Conservation (phyloP, 2,113 vertebrate species). For the Macrotis lagotis region DNA sequence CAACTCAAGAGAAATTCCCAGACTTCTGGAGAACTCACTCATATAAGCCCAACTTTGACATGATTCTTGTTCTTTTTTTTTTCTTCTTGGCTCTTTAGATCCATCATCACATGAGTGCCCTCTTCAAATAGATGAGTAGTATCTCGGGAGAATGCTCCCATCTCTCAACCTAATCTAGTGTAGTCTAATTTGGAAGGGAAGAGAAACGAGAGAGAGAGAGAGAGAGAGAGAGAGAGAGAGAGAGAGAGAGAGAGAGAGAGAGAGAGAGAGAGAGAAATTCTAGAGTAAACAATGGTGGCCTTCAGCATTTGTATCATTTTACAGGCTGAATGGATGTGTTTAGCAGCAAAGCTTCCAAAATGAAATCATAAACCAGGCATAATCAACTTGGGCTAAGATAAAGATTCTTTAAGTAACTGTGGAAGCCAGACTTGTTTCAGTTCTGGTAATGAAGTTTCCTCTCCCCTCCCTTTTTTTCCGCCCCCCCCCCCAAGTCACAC, state of each 20-base stretch:
- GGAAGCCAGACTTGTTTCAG: conserved; percentile 1
- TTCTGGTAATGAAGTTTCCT: conserved; percentile 36
- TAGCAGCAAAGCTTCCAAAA: conserved; percentile 76
- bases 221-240: too few species aligned
- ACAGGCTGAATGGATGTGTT: conserved; percentile 72
- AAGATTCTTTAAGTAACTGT: conserved; percentile 77
- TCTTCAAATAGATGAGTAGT: not conserved
- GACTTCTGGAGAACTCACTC: not conserved
- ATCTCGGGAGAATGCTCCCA: not conserved
- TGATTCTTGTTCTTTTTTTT: not conserved
- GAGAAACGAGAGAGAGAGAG: too few species aligned
- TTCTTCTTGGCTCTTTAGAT: not conserved
- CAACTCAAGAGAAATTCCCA: not conserved
- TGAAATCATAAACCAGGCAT: conserved; percentile 82
- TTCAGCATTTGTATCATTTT: conserved; percentile 32
- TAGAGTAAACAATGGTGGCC: conserved; percentile 75
- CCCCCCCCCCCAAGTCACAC: conserved; percentile 3
- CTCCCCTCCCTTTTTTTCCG: not conserved
- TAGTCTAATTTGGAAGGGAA: not conserved
- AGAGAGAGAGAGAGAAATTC: not conserved
- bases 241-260: not conserved
- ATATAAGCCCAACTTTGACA: not conserved
- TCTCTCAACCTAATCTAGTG: not conserved
- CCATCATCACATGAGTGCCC: not conserved
- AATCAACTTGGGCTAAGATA: conserved; percentile 77